These are phyloP conservation scores for Semaprochilodus insignis DNA, from an alignment of 2,797 vertebrate genomes.

Conservation along the genomic window DNA sequence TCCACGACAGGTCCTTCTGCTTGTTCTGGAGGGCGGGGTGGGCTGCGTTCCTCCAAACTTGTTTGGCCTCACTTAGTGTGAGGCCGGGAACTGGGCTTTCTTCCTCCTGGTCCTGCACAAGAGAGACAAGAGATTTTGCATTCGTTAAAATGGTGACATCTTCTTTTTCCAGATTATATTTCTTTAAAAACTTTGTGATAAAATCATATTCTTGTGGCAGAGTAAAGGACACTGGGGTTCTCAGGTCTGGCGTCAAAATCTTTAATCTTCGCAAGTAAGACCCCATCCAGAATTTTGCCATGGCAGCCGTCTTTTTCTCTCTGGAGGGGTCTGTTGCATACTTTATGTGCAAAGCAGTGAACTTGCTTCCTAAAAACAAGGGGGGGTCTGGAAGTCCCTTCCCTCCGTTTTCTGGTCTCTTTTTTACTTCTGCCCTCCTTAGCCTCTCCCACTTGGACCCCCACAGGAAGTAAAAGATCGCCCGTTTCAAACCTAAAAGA, in stretches of 20 bases:
- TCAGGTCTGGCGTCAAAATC: too few species aligned
- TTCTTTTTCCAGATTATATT: not conserved
- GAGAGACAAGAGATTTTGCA: not conserved
- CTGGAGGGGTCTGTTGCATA: too few species aligned
- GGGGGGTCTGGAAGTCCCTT: too few species aligned
- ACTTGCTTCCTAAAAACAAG: too few species aligned
- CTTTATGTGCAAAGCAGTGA: too few species aligned
- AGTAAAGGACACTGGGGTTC: too few species aligned
- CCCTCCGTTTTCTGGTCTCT: too few species aligned
- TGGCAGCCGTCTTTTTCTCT: too few species aligned
- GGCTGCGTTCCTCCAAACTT: not conserved
- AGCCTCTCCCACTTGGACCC: conserved; percentile 54
- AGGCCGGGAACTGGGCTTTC: not conserved
- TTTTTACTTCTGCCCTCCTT: not conserved
- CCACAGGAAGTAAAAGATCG: conserved; percentile 40
- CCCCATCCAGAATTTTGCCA: too few species aligned
- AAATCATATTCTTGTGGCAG: too few species aligned
- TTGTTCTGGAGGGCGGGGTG: conserved; percentile 16
- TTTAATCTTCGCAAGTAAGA: too few species aligned
- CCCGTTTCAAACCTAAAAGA: not conserved
- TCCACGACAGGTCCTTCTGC: not conserved
- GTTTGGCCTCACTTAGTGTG: not conserved
- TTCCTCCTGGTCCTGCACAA: conserved; percentile 21
- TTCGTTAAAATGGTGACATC: conserved; percentile 1
- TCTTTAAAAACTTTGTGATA: too few species aligned